phyloP scores from a whole-genome alignment of 2,797 vertebrate genomes.

The Arctocebus calabarensis region DNA sequence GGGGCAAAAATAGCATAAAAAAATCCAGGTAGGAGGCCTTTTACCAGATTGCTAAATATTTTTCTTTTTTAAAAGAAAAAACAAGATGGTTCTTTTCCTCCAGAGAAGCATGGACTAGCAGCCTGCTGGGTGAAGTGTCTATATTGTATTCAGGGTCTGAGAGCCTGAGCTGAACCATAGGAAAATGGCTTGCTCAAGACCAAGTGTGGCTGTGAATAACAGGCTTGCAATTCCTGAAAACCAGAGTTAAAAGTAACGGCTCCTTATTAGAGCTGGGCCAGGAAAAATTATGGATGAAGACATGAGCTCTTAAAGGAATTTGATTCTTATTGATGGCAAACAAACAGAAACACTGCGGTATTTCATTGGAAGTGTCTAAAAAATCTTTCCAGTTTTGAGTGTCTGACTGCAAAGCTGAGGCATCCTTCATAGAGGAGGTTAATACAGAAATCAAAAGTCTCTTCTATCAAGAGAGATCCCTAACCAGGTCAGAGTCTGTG shows the following conservation, averaged over 20 bases:
- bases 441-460: neutral
- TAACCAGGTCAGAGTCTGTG: neutral
- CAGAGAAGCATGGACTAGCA: neutral
- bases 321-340: neutral
- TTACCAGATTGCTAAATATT: neutral
- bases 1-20: neutral
- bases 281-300: neutral
- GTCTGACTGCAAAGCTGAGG: neutral
- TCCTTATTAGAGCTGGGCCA: slow-evolving; percentile 3
- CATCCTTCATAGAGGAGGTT: neutral
- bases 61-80: slow-evolving; percentile 10
- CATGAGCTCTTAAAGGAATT: neutral
- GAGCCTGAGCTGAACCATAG: neutral
- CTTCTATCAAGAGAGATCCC: neutral
- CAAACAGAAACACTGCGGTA: neutral
- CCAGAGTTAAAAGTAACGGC: neutral
- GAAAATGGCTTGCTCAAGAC: slow-evolving; percentile 41
- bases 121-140: slow-evolving; percentile 31
- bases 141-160: neutral
- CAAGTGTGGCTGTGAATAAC: neutral
- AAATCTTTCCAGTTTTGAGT: neutral
- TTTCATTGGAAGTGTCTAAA: slow-evolving; percentile 18
- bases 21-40: slow-evolving; percentile 11
- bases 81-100: slow-evolving; percentile 17
- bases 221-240: slow-evolving; percentile 10